Percentiles rank a stretch among this genome's conserved stretches.
These are phyloP conservation scores for Chaetorhynchus papuensis DNA, from an alignment of 2,113 vertebrate genomes.

Conservation along the genomic window DNA sequence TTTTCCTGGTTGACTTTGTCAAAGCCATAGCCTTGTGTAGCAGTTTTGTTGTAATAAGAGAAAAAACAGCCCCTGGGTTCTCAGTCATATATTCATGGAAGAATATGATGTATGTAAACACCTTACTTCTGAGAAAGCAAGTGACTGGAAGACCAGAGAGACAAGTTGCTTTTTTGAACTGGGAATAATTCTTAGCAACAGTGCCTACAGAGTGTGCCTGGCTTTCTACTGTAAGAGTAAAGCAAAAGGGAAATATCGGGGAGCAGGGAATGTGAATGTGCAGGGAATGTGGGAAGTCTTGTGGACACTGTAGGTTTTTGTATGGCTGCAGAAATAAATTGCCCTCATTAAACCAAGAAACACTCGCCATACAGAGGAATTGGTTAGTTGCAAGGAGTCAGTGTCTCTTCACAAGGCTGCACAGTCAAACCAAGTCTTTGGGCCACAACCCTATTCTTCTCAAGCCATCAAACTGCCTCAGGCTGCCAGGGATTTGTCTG, in stretches of 20 bases:
- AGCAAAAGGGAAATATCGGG: background rate
- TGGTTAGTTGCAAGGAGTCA: background rate
- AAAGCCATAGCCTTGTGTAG: background rate
- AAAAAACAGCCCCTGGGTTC: background rate
- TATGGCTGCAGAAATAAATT: background rate
- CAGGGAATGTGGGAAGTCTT: background rate
- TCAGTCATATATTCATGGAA: background rate
- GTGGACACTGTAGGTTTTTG: conserved; percentile 4
- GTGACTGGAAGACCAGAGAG: background rate
- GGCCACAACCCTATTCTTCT: background rate
- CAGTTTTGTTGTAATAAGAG: background rate
- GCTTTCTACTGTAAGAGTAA: background rate
- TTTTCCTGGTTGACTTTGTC: background rate
- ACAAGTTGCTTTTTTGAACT: background rate
- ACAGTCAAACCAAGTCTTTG: background rate
- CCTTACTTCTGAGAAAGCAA: background rate
- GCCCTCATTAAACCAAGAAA: conserved; percentile 2
- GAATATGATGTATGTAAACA: background rate
- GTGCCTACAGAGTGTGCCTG: background rate
- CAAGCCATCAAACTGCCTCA: background rate
- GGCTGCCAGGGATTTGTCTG: conserved; percentile 14
- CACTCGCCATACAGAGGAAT: background rate
- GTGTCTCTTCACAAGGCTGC: conserved; percentile 11
- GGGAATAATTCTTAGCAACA: background rate
- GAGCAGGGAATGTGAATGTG: background rate